A percentile compares a stretch with the other conserved stretches of the same genome.
phyloP scores from a whole-genome alignment of 2,888 invertebrate species.

The Anaspis maculata region DNA sequence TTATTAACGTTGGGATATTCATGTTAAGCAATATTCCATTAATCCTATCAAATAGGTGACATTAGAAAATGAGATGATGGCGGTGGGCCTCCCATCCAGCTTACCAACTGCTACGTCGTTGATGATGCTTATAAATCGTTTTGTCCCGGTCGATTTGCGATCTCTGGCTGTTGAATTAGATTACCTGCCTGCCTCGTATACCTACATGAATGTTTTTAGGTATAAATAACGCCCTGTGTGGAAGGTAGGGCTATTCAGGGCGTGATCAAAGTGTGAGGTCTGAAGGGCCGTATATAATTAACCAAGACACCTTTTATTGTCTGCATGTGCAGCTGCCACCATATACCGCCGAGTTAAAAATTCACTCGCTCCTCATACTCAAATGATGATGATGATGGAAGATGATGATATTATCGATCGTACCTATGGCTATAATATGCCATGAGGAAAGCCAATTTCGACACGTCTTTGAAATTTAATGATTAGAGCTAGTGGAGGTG shows the following conservation, averaged over 20 bases:
- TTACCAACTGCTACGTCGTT: slow-evolving; percentile 7
- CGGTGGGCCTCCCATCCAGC: no score
- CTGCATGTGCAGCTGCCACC: slow-evolving; percentile 36
- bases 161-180: no score
- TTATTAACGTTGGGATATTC: no score
- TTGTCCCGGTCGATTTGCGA: no score
- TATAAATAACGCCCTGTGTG: slow-evolving; percentile 38
- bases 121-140: no score
- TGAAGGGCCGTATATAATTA: slow-evolving; percentile 39
- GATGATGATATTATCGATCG: no score
- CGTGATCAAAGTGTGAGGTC: slow-evolving; percentile 42
- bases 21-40: no score
- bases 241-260: slow-evolving; percentile 35
- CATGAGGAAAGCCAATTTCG: slow-evolving; percentile 19
- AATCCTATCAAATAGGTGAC: no score
- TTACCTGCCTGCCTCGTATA: no score
- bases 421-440: slow-evolving; percentile 4
- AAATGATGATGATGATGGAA: no score
- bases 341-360: slow-evolving; percentile 19
- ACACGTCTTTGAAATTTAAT: slow-evolving; percentile 20
- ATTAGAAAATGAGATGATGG: no score
- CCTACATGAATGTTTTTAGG: slow-evolving; percentile 9
- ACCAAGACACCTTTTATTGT: slow-evolving; percentile 41
- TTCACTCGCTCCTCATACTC: neutral
- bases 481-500: no score